Percentiles rank a stretch among this genome's conserved stretches.
Evolutionary conservation across 2,113 vertebrate species (phyloP).

Genomic region (Brachyhypopomus occidentalis): DNA sequence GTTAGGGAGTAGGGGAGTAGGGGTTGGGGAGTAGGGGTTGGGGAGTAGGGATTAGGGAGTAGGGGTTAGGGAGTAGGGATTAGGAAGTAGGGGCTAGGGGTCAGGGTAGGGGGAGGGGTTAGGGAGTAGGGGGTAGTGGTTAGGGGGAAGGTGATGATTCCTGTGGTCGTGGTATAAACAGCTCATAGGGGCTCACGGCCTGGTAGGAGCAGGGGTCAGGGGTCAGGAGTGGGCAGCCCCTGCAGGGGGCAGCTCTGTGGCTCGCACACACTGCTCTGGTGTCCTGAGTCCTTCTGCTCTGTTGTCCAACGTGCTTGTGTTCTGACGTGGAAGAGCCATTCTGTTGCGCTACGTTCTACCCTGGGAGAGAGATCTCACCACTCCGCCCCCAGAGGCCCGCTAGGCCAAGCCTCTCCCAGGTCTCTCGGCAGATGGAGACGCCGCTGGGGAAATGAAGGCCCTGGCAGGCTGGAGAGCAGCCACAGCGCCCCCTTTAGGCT

Average conservation of each 20-base stretch:
- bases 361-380: not conserved
- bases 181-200: no score
- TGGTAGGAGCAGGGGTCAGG: no score
- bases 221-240: no score
- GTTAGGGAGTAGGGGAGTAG: not conserved
- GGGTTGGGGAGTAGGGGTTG: not conserved
- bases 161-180: not conserved
- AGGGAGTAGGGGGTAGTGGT: not conserved
- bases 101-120: not conserved
- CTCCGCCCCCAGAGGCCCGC: not conserved
- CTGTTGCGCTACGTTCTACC: not conserved
- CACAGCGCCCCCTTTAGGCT: not conserved
- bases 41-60: no score
- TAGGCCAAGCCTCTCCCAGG: not conserved
- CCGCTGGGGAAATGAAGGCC: not conserved
- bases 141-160: conserved; percentile 16
- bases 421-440: not conserved
- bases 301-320: not conserved
- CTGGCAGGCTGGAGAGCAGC: not conserved
- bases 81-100: not conserved
- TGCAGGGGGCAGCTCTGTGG: not conserved
- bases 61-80: not conserved
- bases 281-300: not conserved
- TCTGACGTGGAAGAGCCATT: not conserved
- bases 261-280: not conserved